Conservation (phyloP, 1,140 invertebrate genomes). For the Drosophila athabasca region DNA sequence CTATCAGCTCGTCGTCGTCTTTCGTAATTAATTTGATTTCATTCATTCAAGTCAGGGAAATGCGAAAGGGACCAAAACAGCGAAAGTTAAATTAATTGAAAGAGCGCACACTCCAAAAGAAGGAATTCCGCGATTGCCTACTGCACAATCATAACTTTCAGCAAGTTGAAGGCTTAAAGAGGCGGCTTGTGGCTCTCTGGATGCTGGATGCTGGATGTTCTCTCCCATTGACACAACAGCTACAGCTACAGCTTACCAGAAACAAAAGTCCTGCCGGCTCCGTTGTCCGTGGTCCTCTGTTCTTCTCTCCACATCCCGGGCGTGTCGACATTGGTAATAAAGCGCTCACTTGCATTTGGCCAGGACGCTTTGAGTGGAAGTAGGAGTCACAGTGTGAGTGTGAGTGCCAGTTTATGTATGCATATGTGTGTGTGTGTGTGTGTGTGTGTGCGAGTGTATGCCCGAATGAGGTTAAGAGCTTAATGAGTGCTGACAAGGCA, state of each 20-base stretch:
- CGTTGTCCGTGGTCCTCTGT: conserved; percentile 25
- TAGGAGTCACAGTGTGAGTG: neutral
- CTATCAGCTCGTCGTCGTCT: conserved; percentile 29
- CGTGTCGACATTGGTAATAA: conserved; percentile 78
- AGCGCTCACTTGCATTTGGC: conserved; percentile 70
- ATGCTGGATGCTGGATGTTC: neutral
- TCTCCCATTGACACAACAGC: no score
- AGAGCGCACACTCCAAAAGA: conserved; percentile 21
- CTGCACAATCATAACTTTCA: conserved; percentile 57
- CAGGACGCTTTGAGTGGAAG: conserved; percentile 16
- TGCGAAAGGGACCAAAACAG: conserved; percentile 44
- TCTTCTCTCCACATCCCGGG: conserved; percentile 23
- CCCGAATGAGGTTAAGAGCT: conserved; percentile 76
- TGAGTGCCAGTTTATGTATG: neutral
- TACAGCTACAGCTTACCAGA: conserved; percentile 7
- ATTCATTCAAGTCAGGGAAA: conserved; percentile 68
- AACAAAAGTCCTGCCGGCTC: conserved; percentile 35
- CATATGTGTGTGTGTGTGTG: no score
- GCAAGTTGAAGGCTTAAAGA: conserved; percentile 27
- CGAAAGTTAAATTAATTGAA: conserved; percentile 63
- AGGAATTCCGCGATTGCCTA: conserved; percentile 25
- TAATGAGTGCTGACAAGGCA: conserved; percentile 72
- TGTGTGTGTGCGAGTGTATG: conserved; percentile 7
- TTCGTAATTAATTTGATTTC: conserved; percentile 78
- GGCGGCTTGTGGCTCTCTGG: neutral